phyloP scores from a whole-genome alignment of 1,140 invertebrate genomes.

The Eumaeus atala region DNA sequence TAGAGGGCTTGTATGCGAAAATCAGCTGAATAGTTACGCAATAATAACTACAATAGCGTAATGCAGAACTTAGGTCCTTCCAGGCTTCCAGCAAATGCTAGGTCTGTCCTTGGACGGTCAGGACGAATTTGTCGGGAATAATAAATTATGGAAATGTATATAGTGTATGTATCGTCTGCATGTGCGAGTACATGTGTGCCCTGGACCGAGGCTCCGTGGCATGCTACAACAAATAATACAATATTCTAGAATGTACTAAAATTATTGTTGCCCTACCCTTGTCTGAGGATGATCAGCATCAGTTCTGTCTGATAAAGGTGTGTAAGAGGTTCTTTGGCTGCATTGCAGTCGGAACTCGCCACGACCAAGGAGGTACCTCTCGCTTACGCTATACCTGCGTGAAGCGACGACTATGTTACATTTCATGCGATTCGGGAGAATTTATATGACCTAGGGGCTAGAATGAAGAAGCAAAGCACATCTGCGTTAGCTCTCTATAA shows the following conservation, averaged over 20 bases:
- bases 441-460: too few species aligned
- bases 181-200: conserved; percentile 31
- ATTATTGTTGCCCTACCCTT: neutral
- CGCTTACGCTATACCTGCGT: too few species aligned
- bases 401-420: too few species aligned
- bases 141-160: conserved; percentile 70
- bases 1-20: conserved; percentile 11
- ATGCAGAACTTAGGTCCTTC: conserved; percentile 39
- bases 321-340: too few species aligned
- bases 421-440: too few species aligned
- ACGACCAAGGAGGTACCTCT: too few species aligned
- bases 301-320: too few species aligned
- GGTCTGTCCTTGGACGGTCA: conserved; percentile 61
- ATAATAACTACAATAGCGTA: conserved; percentile 27
- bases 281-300: too few species aligned
- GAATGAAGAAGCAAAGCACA: too few species aligned
- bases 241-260: neutral
- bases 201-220: conserved; percentile 15
- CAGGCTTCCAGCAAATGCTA: conserved; percentile 49
- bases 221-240: neutral
- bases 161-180: conserved; percentile 40
- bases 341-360: too few species aligned
- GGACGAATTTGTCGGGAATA: conserved; percentile 70
- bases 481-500: too few species aligned
- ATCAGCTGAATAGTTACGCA: conserved; percentile 6